Conservation (phyloP, 64 coral and sea anemone genomes). For the Actinia equina region DNA sequence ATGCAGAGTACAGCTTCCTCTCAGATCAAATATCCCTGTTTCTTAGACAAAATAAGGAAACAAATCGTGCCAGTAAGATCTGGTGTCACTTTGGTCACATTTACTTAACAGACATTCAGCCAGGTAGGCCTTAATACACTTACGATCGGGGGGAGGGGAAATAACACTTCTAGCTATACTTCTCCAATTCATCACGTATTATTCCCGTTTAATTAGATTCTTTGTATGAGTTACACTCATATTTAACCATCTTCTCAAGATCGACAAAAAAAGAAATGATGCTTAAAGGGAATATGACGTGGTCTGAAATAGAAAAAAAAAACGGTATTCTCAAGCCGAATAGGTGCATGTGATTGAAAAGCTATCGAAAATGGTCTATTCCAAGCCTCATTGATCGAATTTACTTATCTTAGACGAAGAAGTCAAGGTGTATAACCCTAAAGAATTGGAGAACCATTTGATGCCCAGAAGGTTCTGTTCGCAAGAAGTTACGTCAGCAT, state of each 20-base stretch:
- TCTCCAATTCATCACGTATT: too few species aligned
- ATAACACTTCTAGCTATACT: too few species aligned
- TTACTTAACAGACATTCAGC: background rate
- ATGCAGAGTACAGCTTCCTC: background rate
- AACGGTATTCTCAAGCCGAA: too few species aligned
- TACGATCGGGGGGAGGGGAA: too few species aligned
- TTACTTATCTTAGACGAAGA: background rate
- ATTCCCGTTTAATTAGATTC: too few species aligned
- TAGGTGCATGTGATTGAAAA: too few species aligned
- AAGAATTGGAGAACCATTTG: background rate
- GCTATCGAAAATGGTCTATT: background rate
- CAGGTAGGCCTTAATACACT: background rate
- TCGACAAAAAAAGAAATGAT: too few species aligned
- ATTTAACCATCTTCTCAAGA: too few species aligned
- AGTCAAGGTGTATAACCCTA: background rate
- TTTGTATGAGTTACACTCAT: too few species aligned
- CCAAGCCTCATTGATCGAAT: background rate
- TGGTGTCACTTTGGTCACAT: constrained; percentile 1
- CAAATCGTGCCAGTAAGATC: background rate
- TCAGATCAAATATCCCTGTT: background rate
- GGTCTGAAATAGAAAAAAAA: too few species aligned
- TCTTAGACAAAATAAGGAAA: background rate
- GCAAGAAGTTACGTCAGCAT: background rate
- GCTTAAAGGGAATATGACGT: too few species aligned
- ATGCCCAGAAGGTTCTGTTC: background rate